Percentiles rank a stretch among this genome's conserved stretches.
Evolutionary conservation across 2,113 vertebrate species (phyloP).

Genomic region (Reinhardtius hippoglossoides): DNA sequence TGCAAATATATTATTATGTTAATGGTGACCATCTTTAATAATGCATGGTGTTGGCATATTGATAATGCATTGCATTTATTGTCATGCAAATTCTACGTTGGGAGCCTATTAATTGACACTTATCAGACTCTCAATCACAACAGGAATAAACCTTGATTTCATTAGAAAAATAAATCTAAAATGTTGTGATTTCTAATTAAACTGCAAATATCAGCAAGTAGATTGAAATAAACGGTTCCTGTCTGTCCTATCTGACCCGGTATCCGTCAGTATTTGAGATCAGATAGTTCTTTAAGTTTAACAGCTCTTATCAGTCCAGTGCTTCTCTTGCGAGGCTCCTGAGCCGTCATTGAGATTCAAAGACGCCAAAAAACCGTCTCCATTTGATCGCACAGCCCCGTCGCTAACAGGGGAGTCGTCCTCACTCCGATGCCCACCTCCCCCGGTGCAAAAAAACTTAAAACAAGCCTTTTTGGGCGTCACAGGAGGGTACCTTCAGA

Average conservation of each 20-base stretch:
- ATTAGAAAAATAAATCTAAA: background rate
- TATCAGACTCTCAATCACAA: constrained; percentile 39
- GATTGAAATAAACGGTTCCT: background rate
- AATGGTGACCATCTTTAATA: constrained; percentile 78
- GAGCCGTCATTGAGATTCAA: constrained; percentile 33
- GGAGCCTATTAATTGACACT: constrained; percentile 65
- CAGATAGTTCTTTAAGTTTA: constrained; percentile 44
- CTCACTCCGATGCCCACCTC: constrained; percentile 41
- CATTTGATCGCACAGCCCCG: constrained; percentile 46
- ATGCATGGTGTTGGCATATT: constrained; percentile 82
- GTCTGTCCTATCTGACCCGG: constrained; percentile 6
- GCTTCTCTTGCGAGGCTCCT: constrained; percentile 2
- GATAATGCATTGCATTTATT: constrained; percentile 75
- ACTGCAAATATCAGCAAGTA: background rate
- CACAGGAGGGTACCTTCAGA: constrained; percentile 67
- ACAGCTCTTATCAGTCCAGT: constrained; percentile 43
- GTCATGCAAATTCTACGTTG: constrained; percentile 67
- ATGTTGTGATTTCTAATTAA: background rate
- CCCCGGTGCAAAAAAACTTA: constrained; percentile 35
- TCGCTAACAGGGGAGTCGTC: constrained; percentile 54
- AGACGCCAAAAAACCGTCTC: constrained; percentile 30
- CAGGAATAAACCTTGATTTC: constrained; percentile 16
- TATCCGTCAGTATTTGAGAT: constrained; percentile 14
- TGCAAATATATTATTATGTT: constrained; percentile 81
- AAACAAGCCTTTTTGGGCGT: constrained; percentile 50